Conservation (phyloP, 2,797 vertebrate genomes). For the Danionella dracula region DNA sequence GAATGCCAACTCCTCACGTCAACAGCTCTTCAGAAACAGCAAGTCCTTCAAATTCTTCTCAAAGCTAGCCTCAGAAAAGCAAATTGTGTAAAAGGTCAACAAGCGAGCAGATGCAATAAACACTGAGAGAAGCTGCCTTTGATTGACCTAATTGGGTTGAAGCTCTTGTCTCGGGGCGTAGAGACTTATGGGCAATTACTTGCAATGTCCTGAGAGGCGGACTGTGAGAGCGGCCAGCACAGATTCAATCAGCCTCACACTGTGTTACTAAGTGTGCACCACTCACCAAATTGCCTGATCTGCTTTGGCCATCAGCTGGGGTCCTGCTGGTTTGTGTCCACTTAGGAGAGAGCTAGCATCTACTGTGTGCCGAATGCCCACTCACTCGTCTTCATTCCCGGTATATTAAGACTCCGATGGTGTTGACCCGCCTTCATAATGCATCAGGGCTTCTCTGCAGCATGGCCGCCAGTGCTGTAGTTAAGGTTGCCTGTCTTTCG, state of each 20-base stretch:
- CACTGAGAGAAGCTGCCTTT: slow-evolving; percentile 53
- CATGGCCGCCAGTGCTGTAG: slow-evolving; percentile 15
- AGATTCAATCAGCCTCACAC: slow-evolving; percentile 73
- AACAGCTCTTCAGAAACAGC: background rate
- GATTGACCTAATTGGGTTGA: slow-evolving; percentile 68
- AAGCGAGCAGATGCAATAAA: slow-evolving; percentile 66
- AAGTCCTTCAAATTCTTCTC: slow-evolving; percentile 39
- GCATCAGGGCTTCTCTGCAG: slow-evolving; percentile 10
- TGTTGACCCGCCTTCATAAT: slow-evolving; percentile 37
- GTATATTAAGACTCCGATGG: slow-evolving; percentile 34
- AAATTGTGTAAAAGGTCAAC: slow-evolving; percentile 68
- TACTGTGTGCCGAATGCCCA: slow-evolving; percentile 2
- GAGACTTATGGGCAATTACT: slow-evolving; percentile 77
- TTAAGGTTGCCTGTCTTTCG: background rate
- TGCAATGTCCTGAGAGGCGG: slow-evolving; percentile 71
- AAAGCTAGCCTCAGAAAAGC: slow-evolving; percentile 39
- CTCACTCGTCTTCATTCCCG: slow-evolving; percentile 19
- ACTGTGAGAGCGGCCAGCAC: slow-evolving; percentile 65
- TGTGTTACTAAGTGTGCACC: slow-evolving; percentile 65
- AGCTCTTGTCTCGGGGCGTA: slow-evolving; percentile 68
- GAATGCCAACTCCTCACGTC: background rate
- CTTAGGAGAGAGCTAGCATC: slow-evolving; percentile 46
- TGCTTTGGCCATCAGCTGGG: slow-evolving; percentile 62
- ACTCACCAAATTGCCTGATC: slow-evolving; percentile 72
- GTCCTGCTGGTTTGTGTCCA: slow-evolving; percentile 50